phyloP scores from a whole-genome alignment of 2,113 vertebrate species.

The Elgaria multicarinata region DNA sequence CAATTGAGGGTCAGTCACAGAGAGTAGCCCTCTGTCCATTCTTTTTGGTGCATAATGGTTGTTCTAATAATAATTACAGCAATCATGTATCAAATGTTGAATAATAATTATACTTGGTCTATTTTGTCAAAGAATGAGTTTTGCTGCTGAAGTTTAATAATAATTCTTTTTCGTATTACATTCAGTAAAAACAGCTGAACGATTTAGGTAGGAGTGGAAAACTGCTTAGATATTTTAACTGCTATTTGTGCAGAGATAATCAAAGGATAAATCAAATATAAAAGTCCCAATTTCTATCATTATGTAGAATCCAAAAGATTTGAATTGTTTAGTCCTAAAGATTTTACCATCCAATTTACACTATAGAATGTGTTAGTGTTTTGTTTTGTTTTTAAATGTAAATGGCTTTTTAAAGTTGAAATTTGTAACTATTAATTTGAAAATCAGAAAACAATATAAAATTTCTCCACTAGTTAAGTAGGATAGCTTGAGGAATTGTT shows the following conservation, averaged over 20 bases:
- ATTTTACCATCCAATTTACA: slow-evolving; percentile 17
- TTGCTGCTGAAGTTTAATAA: neutral
- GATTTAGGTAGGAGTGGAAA: neutral
- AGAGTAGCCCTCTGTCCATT: neutral
- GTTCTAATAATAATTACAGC: neutral
- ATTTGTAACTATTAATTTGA: slow-evolving; percentile 49
- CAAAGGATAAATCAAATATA: slow-evolving; percentile 24
- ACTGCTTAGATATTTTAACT: neutral
- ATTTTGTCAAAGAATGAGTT: neutral
- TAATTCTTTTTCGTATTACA: neutral
- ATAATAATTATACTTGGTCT: neutral
- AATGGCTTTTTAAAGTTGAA: slow-evolving; percentile 3
- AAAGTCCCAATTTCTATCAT: neutral
- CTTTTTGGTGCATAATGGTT: neutral
- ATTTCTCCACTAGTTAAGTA: slow-evolving; percentile 26
- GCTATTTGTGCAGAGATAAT: slow-evolving; percentile 30
- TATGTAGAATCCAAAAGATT: slow-evolving; percentile 21
- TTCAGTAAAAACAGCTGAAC: neutral
- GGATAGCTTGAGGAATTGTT: slow-evolving; percentile 68
- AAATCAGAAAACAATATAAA: slow-evolving; percentile 30
- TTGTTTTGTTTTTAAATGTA: neutral
- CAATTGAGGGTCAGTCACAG: neutral
- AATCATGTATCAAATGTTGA: too few species aligned
- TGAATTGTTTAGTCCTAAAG: slow-evolving; percentile 34
- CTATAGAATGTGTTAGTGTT: neutral